phyloP scores from a whole-genome alignment of 2,797 vertebrate genomes.

The Enteromius unitaeniatus region DNA sequence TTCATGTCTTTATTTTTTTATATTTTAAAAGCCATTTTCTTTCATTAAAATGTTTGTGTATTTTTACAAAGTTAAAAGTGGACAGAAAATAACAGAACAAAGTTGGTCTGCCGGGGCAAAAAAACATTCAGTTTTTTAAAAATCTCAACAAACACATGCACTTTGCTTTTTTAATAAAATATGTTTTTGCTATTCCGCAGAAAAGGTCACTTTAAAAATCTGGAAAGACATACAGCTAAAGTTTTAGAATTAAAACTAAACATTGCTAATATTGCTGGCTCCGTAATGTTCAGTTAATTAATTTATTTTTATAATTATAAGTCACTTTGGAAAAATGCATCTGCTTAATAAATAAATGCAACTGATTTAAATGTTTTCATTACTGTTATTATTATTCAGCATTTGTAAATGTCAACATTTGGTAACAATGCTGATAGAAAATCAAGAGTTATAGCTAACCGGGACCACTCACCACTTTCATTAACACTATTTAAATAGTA shows the following conservation, averaged over 20 bases:
- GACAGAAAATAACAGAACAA: not conserved
- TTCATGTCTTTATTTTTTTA: not conserved
- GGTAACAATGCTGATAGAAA: not conserved
- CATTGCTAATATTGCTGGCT: not conserved
- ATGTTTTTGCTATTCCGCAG: not conserved
- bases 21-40: slow-evolving; percentile 5
- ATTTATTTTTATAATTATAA: not conserved
- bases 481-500: not conserved
- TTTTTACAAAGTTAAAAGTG: not conserved
- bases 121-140: not conserved
- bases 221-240: not conserved
- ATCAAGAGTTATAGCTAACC: not conserved
- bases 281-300: not conserved
- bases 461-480: not conserved
- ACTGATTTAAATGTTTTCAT: not conserved
- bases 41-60: not conserved
- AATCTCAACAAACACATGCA: not conserved
- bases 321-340: not conserved
- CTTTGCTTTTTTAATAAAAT: not conserved
- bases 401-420: not conserved
- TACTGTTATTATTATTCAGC: not conserved
- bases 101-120: not conserved
- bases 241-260: not conserved
- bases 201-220: not conserved
- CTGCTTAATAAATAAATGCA: not conserved